Evolutionary conservation across 1,140 invertebrate species (phyloP).

Genomic region (Cataglyphis hispanica): DNA sequence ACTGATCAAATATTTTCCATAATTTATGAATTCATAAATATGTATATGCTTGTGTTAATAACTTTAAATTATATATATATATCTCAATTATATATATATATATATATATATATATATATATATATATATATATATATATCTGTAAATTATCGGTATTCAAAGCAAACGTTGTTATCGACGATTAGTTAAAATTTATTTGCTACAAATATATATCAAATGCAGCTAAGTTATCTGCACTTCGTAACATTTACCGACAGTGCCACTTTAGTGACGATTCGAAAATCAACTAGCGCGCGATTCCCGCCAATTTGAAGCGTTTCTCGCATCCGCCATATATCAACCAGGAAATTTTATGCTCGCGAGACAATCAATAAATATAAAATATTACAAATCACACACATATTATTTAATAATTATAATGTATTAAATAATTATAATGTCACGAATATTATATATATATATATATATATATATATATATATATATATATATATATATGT

Average conservation of each 20-base stretch:
- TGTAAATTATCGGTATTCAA: not conserved
- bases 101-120: too few relatives aligned
- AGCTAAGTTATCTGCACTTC: not conserved
- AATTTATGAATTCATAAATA: too few relatives aligned
- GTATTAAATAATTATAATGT: not conserved
- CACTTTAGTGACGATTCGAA: not conserved
- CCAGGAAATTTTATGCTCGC: not conserved
- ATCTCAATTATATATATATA: too few relatives aligned
- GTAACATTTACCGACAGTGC: slow-evolving; percentile 19
- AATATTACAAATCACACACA: not conserved
- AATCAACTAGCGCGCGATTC: not conserved
- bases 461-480: too few relatives aligned
- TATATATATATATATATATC: too few relatives aligned
- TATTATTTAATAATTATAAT: not conserved
- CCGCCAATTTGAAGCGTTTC: not conserved
- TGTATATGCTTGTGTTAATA: too few relatives aligned
- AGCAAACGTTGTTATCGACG: not conserved
- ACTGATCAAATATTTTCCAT: too few relatives aligned
- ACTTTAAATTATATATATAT: too few relatives aligned
- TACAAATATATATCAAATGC: not conserved
- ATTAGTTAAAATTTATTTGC: not conserved
- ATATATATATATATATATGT: not conserved
- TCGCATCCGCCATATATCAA: not conserved
- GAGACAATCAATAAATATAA: not conserved
- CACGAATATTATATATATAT: not conserved